Percentiles rank a stretch among this genome's conserved stretches.
Evolutionary conservation across 2,797 vertebrate species (phyloP).

Genomic region (Spizella passerina): DNA sequence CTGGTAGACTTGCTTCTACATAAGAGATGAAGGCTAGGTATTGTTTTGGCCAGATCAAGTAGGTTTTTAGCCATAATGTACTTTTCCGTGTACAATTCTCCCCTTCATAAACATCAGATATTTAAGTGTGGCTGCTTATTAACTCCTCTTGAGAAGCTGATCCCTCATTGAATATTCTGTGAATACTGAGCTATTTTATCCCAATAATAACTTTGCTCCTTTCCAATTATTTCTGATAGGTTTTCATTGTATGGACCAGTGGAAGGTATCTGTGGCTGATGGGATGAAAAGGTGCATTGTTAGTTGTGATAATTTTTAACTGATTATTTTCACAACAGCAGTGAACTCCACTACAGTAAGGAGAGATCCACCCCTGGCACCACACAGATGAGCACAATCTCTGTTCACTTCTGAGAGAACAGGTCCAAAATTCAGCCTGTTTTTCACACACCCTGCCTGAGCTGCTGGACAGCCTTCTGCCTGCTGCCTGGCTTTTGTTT

Average conservation of each 20-base stretch:
- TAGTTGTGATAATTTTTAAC: neutral
- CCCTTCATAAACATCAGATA: slow-evolving; percentile 13
- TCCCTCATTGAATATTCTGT: neutral
- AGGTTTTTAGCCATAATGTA: neutral
- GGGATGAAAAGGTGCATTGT: neutral
- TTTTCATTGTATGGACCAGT: neutral
- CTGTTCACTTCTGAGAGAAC: neutral
- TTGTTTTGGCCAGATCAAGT: slow-evolving; percentile 12
- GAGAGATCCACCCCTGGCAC: neutral
- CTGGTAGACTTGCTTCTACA: neutral
- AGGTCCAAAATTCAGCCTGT: neutral
- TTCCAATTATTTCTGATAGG: neutral
- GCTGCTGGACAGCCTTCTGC: neutral
- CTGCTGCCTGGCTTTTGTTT: neutral
- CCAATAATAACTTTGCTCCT: neutral
- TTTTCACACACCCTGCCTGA: neutral
- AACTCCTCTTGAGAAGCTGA: neutral
- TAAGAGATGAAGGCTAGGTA: slow-evolving; percentile 4
- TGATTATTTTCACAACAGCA: neutral
- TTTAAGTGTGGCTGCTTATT: slow-evolving; percentile 7
- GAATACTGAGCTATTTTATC: neutral
- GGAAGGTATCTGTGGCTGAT: neutral
- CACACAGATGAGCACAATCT: fast-evolving
- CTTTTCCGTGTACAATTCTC: neutral
- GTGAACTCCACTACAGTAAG: neutral